Evolutionary conservation across 1,140 invertebrate genomes (phyloP), one percentile per base, ranked within the genome.

Genomic region (Oedothorax gibbosus): DNA sequence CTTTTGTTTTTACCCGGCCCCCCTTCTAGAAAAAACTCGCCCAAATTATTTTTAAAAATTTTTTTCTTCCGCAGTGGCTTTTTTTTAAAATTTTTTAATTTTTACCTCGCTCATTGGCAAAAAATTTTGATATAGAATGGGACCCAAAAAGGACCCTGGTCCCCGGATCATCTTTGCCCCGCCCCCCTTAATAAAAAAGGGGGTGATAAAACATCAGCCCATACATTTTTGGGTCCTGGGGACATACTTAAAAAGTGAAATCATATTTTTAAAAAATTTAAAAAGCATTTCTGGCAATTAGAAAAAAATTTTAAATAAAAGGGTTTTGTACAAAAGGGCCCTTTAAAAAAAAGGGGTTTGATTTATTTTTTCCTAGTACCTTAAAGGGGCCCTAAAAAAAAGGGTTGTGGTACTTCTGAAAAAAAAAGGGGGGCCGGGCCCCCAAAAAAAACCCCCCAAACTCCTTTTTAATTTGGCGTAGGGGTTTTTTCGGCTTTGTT

Each of bases 311-410:
- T n/a, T n/a, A n/a, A n/a, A 75, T 69, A 72, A 66, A 35, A 92
- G 56, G 73, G 51, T 81, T 88, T 54, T 85, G 20, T 35, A 11
- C 87, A n/a, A n/a, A 68, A 91, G 90, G 20, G 51, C 62, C 54
- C 89, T 88, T 20, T n/a, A n/a, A n/a, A n/a, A n/a, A n/a, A n/a
- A 92, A 79, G 0, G 91, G 90, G 71, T 91, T 90, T 71, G 92
- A 91, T 82, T 92, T 91, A 2, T 90, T 92, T 18, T 88, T 81
- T 7, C 92, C 80, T 5, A 83, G 90, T 82, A 92, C 92, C 21
- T 90, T 76, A 15, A n/a, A n/a, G n/a, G 89, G 68, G 7, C 90
- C 91, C 84, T 88, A 91, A 9, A 91, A 56, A 76, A 90, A 91
- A n/a, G n/a, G n/a, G 60, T 90, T 62, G 82, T 90, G 88, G 87